These are phyloP conservation scores for Calyptommatus sinebrachiatus DNA, from an alignment of 2,113 vertebrate genomes.

Conservation along the genomic window DNA sequence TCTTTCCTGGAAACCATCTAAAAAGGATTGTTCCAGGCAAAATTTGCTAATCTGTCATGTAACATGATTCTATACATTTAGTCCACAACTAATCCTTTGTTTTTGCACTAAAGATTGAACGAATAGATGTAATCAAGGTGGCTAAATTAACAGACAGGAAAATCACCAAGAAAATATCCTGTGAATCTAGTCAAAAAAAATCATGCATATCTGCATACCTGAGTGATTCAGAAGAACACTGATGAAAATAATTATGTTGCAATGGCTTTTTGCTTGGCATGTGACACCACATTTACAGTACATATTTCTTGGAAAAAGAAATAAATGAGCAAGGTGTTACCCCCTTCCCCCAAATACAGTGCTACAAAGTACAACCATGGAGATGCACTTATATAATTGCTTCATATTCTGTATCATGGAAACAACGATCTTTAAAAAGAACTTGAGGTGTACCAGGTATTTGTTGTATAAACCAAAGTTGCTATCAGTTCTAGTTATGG, in stretches of 20 bases:
- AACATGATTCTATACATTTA: background rate
- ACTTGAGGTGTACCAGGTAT: background rate
- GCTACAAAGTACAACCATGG: no score
- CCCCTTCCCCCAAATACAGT: no score
- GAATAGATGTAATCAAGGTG: background rate
- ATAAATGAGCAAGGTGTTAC: no score
- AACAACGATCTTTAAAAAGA: background rate
- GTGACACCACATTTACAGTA: no score
- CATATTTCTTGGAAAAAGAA: no score
- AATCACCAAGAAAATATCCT: background rate
- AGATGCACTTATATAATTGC: no score
- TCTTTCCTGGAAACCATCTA: conserved; percentile 33
- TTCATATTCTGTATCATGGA: background rate
- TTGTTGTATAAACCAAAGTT: background rate
- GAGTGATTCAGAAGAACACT: no score
- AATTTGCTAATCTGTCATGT: background rate
- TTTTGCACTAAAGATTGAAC: background rate
- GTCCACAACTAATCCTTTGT: background rate
- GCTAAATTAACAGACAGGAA: background rate
- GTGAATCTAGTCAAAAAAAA: background rate
- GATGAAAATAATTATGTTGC: no score
- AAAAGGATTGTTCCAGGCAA: background rate
- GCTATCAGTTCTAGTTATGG: background rate
- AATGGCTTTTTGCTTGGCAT: no score
- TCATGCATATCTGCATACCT: background rate